A percentile compares a stretch with the other conserved stretches of the same genome.
phyloP scores from a whole-genome alignment of 2,888 invertebrate genomes.

The Geophilus truncorum region DNA sequence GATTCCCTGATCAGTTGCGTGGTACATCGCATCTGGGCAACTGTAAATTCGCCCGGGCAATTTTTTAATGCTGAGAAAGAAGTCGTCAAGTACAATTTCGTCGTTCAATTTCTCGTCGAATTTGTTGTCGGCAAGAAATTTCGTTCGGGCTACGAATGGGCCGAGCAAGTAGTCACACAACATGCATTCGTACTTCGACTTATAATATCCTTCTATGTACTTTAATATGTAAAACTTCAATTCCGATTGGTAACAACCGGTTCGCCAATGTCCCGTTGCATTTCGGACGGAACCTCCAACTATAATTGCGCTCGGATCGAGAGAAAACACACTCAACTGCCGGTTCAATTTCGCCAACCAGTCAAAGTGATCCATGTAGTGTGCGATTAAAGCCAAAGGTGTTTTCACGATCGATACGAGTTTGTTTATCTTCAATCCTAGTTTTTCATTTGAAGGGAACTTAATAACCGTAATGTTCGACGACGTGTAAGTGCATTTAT shows the following conservation, averaged over 20 bases:
- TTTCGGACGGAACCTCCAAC: slow-evolving; percentile 38
- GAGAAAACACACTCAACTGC: slow-evolving; percentile 41
- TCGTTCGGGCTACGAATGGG: slow-evolving; percentile 36
- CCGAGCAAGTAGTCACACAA: slow-evolving; percentile 28
- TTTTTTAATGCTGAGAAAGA: slow-evolving; percentile 41
- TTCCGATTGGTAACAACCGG: slow-evolving; percentile 43
- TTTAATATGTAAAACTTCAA: slow-evolving; percentile 43
- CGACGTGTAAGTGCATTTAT: not conserved
- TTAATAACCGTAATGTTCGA: not conserved
- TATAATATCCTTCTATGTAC: slow-evolving; percentile 42
- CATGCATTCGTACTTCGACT: slow-evolving; percentile 32
- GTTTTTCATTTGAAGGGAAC: not conserved
- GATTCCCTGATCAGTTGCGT: slow-evolving; percentile 34
- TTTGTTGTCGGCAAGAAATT: slow-evolving; percentile 37
- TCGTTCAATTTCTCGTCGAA: slow-evolving; percentile 39
- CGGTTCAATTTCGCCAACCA: slow-evolving; percentile 42
- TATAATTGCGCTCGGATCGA: slow-evolving; percentile 38
- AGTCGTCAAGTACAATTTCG: slow-evolving; percentile 43
- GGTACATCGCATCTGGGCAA: slow-evolving; percentile 47
- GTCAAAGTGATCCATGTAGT: slow-evolving; percentile 41
- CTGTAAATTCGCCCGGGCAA: slow-evolving; percentile 36
- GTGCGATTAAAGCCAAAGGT: slow-evolving; percentile 42
- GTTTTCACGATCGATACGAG: slow-evolving; percentile 41
- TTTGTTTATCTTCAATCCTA: slow-evolving; percentile 39
- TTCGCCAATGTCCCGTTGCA: slow-evolving; percentile 43